These are phyloP conservation scores for Catharus bicknelli DNA, from an alignment of 2,113 vertebrate species.

Conservation along the genomic window DNA sequence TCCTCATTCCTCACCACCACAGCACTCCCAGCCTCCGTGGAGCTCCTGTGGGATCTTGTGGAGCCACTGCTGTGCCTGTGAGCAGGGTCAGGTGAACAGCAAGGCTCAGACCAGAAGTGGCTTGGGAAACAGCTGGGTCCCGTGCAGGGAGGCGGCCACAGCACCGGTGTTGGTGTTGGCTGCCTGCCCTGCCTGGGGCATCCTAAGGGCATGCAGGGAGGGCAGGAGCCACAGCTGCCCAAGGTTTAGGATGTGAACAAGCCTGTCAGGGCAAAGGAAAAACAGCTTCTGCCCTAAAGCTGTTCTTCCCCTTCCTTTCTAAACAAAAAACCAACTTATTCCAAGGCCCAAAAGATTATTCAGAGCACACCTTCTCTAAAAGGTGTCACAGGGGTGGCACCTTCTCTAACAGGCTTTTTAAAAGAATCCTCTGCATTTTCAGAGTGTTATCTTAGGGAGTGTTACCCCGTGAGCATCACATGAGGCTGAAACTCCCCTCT, in stretches of 20 bases:
- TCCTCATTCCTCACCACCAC: background rate
- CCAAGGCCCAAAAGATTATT: background rate
- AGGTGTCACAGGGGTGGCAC: background rate
- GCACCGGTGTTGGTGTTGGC: background rate
- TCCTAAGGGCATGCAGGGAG: background rate
- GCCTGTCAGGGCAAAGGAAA: background rate
- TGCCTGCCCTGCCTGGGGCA: background rate
- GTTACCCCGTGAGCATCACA: background rate
- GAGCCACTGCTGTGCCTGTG: background rate
- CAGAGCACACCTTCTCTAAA: background rate
- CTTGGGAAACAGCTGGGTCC: background rate
- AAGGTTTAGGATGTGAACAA: background rate
- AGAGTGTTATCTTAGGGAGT: background rate
- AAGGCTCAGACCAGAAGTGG: background rate
- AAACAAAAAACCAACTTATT: background rate
- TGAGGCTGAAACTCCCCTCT: background rate
- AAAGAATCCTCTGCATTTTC: background rate
- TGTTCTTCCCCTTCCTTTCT: background rate
- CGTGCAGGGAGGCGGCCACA: background rate
- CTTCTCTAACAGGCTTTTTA: background rate
- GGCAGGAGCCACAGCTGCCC: background rate
- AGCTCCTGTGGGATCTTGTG: background rate
- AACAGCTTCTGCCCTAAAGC: background rate
- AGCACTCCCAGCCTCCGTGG: fast-evolving
- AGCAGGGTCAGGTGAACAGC: background rate